Evolutionary conservation across 2,797 vertebrate genomes (phyloP).

Genomic region (Crenichthys baileyi): DNA sequence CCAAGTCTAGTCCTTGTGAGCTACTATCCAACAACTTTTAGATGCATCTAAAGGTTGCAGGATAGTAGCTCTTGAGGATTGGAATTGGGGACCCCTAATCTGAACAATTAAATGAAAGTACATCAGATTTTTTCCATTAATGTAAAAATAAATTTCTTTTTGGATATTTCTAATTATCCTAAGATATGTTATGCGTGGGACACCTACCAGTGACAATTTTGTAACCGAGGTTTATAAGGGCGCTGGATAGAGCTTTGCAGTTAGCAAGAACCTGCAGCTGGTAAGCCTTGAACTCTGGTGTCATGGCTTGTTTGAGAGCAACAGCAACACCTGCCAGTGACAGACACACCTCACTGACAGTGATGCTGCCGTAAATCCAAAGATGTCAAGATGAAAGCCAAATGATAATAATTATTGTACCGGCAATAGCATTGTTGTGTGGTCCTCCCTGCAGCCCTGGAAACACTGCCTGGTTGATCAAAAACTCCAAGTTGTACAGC

Average conservation of each 20-base stretch:
- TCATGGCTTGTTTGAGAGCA: constrained; percentile 91
- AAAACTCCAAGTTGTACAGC: constrained; percentile 90
- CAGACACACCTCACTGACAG: not conserved
- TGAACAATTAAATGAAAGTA: not conserved
- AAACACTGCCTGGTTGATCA: constrained; percentile 96
- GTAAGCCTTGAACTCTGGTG: constrained; percentile 90
- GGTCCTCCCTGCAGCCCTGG: constrained; percentile 98
- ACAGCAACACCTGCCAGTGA: constrained; percentile 89
- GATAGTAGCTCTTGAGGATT: not conserved
- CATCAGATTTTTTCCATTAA: not conserved
- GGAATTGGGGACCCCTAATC: not conserved
- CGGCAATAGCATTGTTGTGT: constrained; percentile 97
- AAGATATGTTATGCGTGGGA: not conserved
- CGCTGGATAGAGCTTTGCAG: constrained; percentile 82
- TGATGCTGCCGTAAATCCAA: not conserved
- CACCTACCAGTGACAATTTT: constrained; percentile 90
- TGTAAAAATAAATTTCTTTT: not conserved
- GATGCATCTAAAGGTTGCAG: not conserved
- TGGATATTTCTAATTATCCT: not conserved
- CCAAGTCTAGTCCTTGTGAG: not conserved
- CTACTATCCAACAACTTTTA: not conserved
- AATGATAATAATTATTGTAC: constrained; percentile 59
- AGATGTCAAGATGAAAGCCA: not conserved
- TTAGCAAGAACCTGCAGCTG: constrained; percentile 91
- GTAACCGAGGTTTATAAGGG: constrained; percentile 86